Evolutionary conservation across 35 echinoderm and acorn worm genomes (phyloP).

Genomic region (Heliocidaris erythrogramma): DNA sequence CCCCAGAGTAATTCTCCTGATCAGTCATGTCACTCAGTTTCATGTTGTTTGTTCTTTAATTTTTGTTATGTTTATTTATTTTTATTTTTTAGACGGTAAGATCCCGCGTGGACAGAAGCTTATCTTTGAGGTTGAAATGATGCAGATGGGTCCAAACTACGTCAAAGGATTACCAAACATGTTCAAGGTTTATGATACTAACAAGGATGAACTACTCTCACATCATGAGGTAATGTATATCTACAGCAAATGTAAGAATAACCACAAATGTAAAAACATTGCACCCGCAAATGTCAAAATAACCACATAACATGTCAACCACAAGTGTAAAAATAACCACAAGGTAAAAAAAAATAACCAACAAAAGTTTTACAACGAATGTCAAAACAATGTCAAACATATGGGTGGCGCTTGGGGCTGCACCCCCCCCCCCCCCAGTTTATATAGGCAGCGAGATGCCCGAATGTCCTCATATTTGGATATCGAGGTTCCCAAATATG

Average conservation of each 20-base stretch:
- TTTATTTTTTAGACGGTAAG: conserved; percentile 37
- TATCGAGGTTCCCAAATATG: too few species aligned
- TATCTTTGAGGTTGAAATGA: conserved; percentile 66
- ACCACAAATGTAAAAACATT: too few species aligned
- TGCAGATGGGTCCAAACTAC: conserved; percentile 55
- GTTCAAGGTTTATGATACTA: conserved; percentile 57
- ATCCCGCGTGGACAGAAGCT: conserved; percentile 62
- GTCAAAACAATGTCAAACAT: too few species aligned
- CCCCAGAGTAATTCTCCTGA: too few species aligned
- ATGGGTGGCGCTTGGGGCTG: too few species aligned
- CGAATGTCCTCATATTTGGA: too few species aligned
- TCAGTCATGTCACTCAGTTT: background rate
- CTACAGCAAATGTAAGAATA: background rate
- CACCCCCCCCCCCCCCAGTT: too few species aligned
- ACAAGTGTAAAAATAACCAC: background rate
- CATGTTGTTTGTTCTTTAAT: too few species aligned
- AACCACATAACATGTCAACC: background rate
- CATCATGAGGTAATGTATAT: conserved; percentile 52
- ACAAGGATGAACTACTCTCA: conserved; percentile 48
- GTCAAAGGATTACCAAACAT: conserved; percentile 66
- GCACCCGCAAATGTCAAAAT: background rate
- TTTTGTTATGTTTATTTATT: background rate
- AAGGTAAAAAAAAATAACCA: background rate
- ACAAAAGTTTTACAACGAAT: too few species aligned
- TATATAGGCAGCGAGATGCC: too few species aligned